These are phyloP conservation scores for Meandrina meandrites DNA, from an alignment of 92 coral and sea anemone species.

Conservation along the genomic window DNA sequence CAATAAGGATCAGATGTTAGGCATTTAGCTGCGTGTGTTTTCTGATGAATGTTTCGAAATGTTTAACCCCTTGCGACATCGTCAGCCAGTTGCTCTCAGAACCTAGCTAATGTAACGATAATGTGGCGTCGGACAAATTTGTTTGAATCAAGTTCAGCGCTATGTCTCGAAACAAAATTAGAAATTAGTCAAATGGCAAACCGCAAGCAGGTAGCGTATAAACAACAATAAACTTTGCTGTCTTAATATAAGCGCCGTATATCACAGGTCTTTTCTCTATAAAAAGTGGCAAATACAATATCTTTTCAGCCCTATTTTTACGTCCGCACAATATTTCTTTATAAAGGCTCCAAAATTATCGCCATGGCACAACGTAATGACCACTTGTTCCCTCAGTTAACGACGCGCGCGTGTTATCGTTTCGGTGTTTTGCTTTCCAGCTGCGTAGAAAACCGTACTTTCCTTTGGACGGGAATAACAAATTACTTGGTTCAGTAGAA, in stretches of 20 bases:
- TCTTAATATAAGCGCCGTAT: neutral
- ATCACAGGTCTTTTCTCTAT: neutral
- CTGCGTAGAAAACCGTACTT: neutral
- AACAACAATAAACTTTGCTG: neutral
- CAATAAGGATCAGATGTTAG: neutral
- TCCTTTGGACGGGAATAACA: neutral
- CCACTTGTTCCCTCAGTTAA: neutral
- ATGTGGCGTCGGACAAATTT: neutral
- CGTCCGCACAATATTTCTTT: neutral
- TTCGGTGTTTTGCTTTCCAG: neutral
- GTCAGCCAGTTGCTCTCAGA: neutral
- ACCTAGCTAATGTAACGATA: neutral
- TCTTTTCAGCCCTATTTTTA: neutral
- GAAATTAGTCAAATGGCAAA: neutral
- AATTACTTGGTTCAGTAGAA: neutral
- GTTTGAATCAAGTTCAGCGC: neutral
- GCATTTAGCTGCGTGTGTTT: neutral
- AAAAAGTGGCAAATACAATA: neutral
- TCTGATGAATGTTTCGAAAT: neutral
- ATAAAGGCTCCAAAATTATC: neutral
- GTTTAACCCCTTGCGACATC: neutral
- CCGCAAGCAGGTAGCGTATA: neutral
- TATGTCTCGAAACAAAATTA: neutral
- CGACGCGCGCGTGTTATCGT: neutral
- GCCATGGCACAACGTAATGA: neutral